Evolutionary conservation across 2,113 vertebrate species (phyloP).

Genomic region (Thamnaconus septentrionalis): DNA sequence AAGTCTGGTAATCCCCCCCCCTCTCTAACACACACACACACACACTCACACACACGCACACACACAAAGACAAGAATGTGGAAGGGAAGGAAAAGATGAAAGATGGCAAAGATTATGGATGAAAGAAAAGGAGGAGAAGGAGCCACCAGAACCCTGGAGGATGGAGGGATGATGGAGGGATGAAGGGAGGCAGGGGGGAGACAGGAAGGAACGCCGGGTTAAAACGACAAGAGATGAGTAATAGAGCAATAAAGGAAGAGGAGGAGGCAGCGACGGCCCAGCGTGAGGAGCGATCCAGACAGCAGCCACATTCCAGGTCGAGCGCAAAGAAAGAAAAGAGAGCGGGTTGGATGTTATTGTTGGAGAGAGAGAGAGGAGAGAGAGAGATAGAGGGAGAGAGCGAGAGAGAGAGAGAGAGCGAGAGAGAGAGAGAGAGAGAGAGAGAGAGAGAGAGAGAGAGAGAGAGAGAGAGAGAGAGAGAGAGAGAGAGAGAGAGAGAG

Average conservation of each 20-base stretch:
- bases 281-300: constrained; percentile 6
- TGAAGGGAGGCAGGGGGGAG: not conserved
- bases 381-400: no score
- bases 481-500: no score
- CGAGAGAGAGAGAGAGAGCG: no score
- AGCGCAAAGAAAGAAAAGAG: no score
- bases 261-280: no score
- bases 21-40: no score
- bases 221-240: not conserved
- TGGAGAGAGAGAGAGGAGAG: no score
- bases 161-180: constrained; percentile 2
- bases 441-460: no score
- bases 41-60: no score
- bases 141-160: constrained; percentile 22
- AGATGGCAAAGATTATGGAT: constrained; percentile 42
- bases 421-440: no score
- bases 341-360: no score
- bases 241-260: constrained; percentile 1
- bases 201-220: not conserved
- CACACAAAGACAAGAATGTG: constrained; percentile 13
- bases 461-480: no score
- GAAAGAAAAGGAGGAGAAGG: constrained; percentile 32
- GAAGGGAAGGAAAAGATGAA: constrained; percentile 28
- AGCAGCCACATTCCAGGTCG: not conserved
- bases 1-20: constrained; percentile 21